These are phyloP conservation scores for Meghimatium bilineatum DNA, from an alignment of 2,888 invertebrate species.

Conservation along the genomic window DNA sequence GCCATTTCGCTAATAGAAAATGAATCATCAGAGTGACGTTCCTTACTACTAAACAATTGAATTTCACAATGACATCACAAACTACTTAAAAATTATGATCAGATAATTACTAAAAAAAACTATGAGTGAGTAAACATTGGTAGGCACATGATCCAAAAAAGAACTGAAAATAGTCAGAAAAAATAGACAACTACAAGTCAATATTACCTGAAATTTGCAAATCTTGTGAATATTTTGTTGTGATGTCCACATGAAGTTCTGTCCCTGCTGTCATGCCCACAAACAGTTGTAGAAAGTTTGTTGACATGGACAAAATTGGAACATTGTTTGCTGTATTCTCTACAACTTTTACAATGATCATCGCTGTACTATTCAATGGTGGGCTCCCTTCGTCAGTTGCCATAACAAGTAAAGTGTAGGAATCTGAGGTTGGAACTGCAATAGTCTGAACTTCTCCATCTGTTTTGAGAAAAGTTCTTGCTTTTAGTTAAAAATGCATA, in stretches of 20 bases:
- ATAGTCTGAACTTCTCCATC: constrained; percentile 42
- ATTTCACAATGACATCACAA: too few species aligned
- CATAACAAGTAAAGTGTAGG: constrained; percentile 52
- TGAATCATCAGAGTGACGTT: too few species aligned
- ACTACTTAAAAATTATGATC: too few species aligned
- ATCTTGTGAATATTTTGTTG: not conserved
- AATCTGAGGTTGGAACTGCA: not conserved
- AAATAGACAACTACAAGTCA: not conserved
- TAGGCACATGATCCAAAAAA: too few species aligned
- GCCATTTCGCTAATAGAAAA: too few species aligned
- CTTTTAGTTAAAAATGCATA: not conserved
- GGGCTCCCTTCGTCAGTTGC: constrained; percentile 54
- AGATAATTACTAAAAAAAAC: too few species aligned
- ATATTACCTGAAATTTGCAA: constrained; percentile 20
- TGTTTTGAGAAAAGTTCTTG: not conserved
- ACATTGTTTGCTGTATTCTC: constrained; percentile 67
- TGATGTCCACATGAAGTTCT: constrained; percentile 13
- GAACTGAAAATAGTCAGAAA: not conserved
- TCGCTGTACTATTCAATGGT: constrained; percentile 32
- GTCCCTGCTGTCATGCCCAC: constrained; percentile 65
- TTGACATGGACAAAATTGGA: constrained; percentile 66
- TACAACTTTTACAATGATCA: constrained; percentile 65
- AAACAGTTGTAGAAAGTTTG: constrained; percentile 64
- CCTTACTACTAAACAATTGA: too few species aligned
- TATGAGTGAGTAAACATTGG: too few species aligned